These are phyloP conservation scores for Danaus plexippus DNA, from an alignment of 1,140 invertebrate genomes.

Conservation along the genomic window DNA sequence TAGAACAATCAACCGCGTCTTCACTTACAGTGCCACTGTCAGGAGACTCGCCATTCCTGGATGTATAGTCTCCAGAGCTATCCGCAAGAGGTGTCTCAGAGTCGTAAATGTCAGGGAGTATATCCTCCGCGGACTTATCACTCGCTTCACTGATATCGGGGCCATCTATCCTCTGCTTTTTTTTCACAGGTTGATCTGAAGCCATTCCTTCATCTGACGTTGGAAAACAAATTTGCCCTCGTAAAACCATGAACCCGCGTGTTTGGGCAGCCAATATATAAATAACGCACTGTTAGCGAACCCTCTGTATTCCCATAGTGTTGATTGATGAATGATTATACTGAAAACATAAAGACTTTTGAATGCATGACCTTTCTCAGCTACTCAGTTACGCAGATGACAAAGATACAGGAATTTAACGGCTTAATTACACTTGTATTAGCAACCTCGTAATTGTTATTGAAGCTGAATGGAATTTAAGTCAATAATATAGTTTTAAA, in stretches of 20 bases:
- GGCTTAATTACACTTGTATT: neutral
- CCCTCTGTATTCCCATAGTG: constrained; percentile 14
- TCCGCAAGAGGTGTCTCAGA: constrained; percentile 48
- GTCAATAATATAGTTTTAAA: neutral
- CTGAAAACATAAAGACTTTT: constrained; percentile 61
- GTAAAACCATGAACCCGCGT: constrained; percentile 39
- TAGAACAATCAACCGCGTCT: constrained; percentile 65
- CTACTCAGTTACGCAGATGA: constrained; percentile 70
- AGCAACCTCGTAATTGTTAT: constrained; percentile 4
- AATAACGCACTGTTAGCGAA: constrained; percentile 11
- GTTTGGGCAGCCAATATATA: constrained; percentile 13
- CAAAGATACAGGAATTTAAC: constrained; percentile 48
- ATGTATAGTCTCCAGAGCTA: constrained; percentile 45
- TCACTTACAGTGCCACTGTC: constrained; percentile 67
- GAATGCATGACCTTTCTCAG: constrained; percentile 69
- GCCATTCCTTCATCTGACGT: constrained; percentile 70
- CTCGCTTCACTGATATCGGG: constrained; percentile 73
- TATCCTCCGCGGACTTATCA: constrained; percentile 63
- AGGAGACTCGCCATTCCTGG: constrained; percentile 58
- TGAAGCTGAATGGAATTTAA: neutral
- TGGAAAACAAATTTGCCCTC: constrained; percentile 46
- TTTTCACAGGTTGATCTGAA: constrained; percentile 82
- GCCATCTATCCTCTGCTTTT: constrained; percentile 77
- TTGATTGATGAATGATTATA: constrained; percentile 20
- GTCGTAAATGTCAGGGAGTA: constrained; percentile 57